Percentiles rank a stretch among this genome's conserved stretches.
Conservation (phyloP, 2,888 invertebrate species). For the Cremastinae sp. region DNA sequence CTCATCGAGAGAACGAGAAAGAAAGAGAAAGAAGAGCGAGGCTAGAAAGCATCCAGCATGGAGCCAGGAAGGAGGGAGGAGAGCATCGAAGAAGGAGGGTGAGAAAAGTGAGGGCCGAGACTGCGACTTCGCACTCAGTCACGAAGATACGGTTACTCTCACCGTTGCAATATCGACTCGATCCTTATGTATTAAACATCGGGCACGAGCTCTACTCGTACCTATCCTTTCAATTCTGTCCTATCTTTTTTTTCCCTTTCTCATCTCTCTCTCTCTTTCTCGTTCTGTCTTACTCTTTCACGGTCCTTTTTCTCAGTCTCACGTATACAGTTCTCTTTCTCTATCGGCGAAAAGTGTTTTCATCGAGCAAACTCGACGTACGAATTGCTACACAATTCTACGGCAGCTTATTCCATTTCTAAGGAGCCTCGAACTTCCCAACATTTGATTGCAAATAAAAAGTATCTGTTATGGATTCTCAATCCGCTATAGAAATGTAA, state of each 20-base stretch:
- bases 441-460: slow-evolving; percentile 22
- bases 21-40: slow-evolving; percentile 23
- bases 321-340: neutral
- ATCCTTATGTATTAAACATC: slow-evolving; percentile 78
- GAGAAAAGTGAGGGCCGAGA: slow-evolving; percentile 31
- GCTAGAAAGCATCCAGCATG: slow-evolving; percentile 36
- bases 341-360: slow-evolving; percentile 51
- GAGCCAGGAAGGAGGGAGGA: too few species aligned
- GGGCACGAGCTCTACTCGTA: slow-evolving; percentile 62
- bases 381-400: slow-evolving; percentile 56
- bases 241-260: slow-evolving; percentile 1
- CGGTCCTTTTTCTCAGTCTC: slow-evolving; percentile 11
- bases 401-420: slow-evolving; percentile 29
- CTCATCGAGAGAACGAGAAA: slow-evolving; percentile 15
- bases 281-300: neutral
- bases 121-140: slow-evolving; percentile 78
- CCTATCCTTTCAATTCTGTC: slow-evolving; percentile 42
- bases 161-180: slow-evolving; percentile 74
- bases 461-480: slow-evolving; percentile 39
- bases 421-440: slow-evolving; percentile 25
- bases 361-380: slow-evolving; percentile 55
- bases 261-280: neutral
- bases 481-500: slow-evolving; percentile 28
- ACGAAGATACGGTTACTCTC: slow-evolving; percentile 74
- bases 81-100: slow-evolving; percentile 2